Percentiles rank a stretch among this genome's conserved stretches.
These are phyloP conservation scores for Danionella dracula DNA, from an alignment of 2,797 vertebrate genomes.

Conservation along the genomic window DNA sequence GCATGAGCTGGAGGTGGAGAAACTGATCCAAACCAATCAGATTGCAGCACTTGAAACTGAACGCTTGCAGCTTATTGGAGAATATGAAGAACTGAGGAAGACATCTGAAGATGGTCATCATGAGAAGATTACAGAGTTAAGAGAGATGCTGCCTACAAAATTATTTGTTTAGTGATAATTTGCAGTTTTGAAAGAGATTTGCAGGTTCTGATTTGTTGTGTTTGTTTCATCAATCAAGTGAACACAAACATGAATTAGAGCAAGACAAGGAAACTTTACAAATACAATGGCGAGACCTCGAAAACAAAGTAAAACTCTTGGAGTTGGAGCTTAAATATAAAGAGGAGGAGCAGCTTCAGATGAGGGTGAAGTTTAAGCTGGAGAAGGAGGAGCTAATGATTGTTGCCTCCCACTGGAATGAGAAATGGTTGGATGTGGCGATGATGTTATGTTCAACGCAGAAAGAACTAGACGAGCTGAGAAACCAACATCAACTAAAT, in stretches of 20 bases:
- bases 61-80: conserved; percentile 53
- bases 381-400: conserved; percentile 57
- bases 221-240: background rate
- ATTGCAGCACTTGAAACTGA: conserved; percentile 57
- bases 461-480: conserved; percentile 56
- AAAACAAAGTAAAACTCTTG: conserved; percentile 49
- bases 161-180: too few species aligned
- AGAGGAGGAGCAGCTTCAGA: conserved; percentile 46
- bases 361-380: conserved; percentile 42
- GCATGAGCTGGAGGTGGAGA: conserved; percentile 57
- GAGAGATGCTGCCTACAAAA: conserved; percentile 52
- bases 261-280: conserved; percentile 56
- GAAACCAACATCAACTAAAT: conserved; percentile 42
- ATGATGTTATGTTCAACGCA: conserved; percentile 58
- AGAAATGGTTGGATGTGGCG: conserved; percentile 63
- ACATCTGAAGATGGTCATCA: conserved; percentile 41
- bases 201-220: background rate
- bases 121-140: conserved; percentile 42
- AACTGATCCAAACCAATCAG: conserved; percentile 38
- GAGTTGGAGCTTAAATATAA: conserved; percentile 44
- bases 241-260: conserved; percentile 45
- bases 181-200: background rate
- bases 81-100: conserved; percentile 55
- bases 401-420: conserved; percentile 62
- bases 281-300: conserved; percentile 48